phyloP scores from a whole-genome alignment of 2,797 vertebrate genomes.

The Lindbergichthys nudifrons region DNA sequence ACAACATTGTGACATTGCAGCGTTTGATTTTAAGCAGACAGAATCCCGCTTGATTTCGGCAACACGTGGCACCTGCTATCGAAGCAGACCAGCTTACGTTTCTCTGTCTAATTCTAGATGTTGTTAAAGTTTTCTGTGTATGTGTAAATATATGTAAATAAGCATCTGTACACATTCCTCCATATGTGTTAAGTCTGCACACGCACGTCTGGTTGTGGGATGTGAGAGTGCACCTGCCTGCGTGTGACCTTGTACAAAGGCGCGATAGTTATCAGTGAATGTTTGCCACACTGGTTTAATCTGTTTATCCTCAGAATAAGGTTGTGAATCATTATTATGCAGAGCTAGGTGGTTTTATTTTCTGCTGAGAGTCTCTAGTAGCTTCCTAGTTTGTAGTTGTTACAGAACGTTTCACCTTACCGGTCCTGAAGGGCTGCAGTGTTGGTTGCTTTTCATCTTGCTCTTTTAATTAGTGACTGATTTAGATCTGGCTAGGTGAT shows the following conservation, averaged over 20 bases:
- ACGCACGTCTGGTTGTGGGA: not conserved
- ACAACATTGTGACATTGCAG: constrained; percentile 39
- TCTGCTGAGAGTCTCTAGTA: constrained; percentile 40
- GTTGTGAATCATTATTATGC: constrained; percentile 69
- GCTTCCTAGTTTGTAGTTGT: constrained; percentile 60
- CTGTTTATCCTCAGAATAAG: constrained; percentile 70
- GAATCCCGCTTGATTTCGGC: constrained; percentile 29
- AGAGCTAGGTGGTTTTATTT: constrained; percentile 42
- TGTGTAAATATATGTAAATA: constrained; percentile 2
- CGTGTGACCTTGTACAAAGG: constrained; percentile 63
- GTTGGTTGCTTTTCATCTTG: constrained; percentile 77
- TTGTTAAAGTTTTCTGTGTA: constrained; percentile 8
- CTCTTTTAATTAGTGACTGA: constrained; percentile 83
- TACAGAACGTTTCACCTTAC: constrained; percentile 73
- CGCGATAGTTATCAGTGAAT: constrained; percentile 50
- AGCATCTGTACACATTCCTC: constrained; percentile 2
- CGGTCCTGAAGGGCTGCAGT: constrained; percentile 72
- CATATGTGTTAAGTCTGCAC: not conserved
- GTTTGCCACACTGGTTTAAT: constrained; percentile 68
- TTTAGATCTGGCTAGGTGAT: constrained; percentile 81
- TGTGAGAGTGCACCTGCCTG: constrained; percentile 17
- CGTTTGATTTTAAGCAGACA: constrained; percentile 31
- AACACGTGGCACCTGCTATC: constrained; percentile 40
- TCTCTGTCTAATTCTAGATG: constrained; percentile 3
- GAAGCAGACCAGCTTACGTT: constrained; percentile 10